Evolutionary conservation across 1,140 invertebrate genomes (phyloP).

Genomic region (Drosophila burlai): DNA sequence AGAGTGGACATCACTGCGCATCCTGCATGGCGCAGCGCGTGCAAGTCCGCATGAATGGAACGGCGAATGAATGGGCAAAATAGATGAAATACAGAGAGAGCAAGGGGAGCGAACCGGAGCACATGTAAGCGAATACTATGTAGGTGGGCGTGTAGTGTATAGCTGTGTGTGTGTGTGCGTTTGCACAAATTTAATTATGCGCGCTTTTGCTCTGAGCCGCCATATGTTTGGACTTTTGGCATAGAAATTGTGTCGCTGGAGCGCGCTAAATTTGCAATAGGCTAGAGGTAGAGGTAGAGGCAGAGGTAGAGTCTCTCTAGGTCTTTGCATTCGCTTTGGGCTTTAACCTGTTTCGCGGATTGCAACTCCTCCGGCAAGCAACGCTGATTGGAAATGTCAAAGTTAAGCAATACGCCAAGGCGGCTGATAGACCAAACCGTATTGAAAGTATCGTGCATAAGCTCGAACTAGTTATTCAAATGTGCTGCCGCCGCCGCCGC

Average conservation of each 20-base stretch:
- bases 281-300: constrained; percentile 9
- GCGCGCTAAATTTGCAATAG: constrained; percentile 70
- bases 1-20: constrained; percentile 60
- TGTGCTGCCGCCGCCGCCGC: constrained; percentile 44
- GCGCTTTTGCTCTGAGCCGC: constrained; percentile 51
- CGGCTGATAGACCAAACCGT: constrained; percentile 70
- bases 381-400: constrained; percentile 72
- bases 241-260: constrained; percentile 71
- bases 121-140: constrained; percentile 44
- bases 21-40: constrained; percentile 80
- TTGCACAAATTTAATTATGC: constrained; percentile 77
- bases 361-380: constrained; percentile 57
- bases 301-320: constrained; percentile 18
- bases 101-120: constrained; percentile 22
- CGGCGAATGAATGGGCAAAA: constrained; percentile 62
- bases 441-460: constrained; percentile 75
- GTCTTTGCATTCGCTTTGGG: constrained; percentile 69
- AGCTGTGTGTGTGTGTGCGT: constrained; percentile 11
- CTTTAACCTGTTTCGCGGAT: constrained; percentile 78
- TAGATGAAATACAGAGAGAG: constrained; percentile 25
- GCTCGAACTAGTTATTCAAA: constrained; percentile 79
- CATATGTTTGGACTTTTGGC: constrained; percentile 74
- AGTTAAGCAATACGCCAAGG: constrained; percentile 71
- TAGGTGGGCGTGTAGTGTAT: constrained; percentile 9
- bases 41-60: constrained; percentile 77